Base-by-base conservation (phyloP, 2,888 invertebrate species). In the Drosophila putrida region DNA sequence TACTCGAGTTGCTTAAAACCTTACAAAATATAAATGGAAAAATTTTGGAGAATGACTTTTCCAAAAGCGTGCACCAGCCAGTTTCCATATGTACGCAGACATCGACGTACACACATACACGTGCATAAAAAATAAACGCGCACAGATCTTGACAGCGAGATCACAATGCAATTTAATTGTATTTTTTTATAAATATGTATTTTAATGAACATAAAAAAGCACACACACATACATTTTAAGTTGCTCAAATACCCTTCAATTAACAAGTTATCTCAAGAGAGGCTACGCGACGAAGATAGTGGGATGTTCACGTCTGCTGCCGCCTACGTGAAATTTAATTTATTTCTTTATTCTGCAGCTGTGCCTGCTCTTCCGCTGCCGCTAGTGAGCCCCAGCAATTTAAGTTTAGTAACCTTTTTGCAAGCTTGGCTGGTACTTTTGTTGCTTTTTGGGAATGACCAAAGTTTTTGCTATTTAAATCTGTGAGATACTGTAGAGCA, bases 241-340 rank as follows among this genome's bases (percentile, higher is more conserved):
- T 41, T 72, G 55, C 78, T 74, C 79, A 74, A 74, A 81, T 71
- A 74, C 82, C 73, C 84, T 87, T 87, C 82, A 74, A 84, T 87
- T 87, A 83, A 78, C 73, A 83, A 81, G 73, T 78, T 81, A 73
- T 67, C 76, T 67, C 69, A 74, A 70, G 15, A 70, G 60, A 64
- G 62, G 39, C 33, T 60, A 41, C 38, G 35, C 43, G 38, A 53
- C 36, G 60, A 6, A 39, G 46, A 51, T 13, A 51, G 50, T 28
- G 27, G 39, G 13, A 54, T 51, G 27, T 65, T 66, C 57, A 70
- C 62, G 62, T 50, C 62, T 43, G 55, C 54, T 62, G 49, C 78
- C 65, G 67, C 87, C 87, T 82, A 82, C 82, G 80, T 86, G 81
- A 68, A 72, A 73, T 80, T 86, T 75, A 86, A 80, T 86, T 71